A percentile compares a stretch with the other conserved stretches of the same genome.
These are phyloP conservation scores for Pristis pectinata DNA, from an alignment of 2,797 vertebrate species.

Conservation along the genomic window DNA sequence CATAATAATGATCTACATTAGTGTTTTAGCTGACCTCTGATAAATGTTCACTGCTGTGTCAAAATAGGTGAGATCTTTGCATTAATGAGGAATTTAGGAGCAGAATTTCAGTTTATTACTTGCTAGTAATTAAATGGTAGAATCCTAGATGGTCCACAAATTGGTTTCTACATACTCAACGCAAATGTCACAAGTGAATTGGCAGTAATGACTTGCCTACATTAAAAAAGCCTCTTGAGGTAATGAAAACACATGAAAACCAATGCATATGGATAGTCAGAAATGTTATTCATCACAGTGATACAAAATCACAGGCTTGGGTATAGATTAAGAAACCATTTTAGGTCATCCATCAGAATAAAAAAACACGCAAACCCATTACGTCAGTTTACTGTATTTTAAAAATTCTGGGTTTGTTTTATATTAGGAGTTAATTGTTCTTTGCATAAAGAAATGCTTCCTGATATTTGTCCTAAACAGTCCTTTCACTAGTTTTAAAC, in stretches of 20 bases:
- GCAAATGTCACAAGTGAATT: neutral
- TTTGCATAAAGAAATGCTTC: neutral
- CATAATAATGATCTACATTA: neutral
- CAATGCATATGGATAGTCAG: neutral
- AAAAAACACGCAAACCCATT: neutral
- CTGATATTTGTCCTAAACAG: neutral
- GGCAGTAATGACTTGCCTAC: neutral
- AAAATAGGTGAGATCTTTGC: neutral
- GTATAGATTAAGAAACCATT: neutral
- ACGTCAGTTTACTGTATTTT: neutral
- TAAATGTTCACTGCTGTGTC: neutral
- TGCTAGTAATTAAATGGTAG: neutral
- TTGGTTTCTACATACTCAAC: neutral
- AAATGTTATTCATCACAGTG: neutral
- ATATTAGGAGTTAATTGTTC: neutral
- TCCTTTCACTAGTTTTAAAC: neutral
- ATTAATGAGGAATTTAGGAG: neutral
- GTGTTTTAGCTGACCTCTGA: neutral
- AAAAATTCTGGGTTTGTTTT: neutral
- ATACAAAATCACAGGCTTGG: neutral
- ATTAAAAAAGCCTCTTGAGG: neutral
- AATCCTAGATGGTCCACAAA: neutral
- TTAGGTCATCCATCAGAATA: neutral
- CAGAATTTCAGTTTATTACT: neutral
- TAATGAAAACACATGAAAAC: neutral